phyloP scores from a whole-genome alignment of 2,797 vertebrate species.

The Cossypha caffra region DNA sequence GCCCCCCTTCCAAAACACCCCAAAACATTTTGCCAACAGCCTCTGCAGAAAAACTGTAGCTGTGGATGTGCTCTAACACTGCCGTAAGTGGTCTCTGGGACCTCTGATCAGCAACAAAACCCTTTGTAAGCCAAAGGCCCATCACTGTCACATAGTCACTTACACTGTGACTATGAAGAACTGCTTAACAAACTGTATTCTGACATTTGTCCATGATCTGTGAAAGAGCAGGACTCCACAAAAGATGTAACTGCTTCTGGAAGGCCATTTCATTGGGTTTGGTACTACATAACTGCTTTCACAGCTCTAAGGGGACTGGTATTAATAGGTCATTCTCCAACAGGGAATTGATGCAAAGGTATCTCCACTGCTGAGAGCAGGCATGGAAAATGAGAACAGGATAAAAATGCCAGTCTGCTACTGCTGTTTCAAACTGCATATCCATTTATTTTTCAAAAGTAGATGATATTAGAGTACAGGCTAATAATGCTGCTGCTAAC shows the following conservation, averaged over 20 bases:
- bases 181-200: not conserved
- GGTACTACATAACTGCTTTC: not conserved
- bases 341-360: not conserved
- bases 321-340: conserved; percentile 52
- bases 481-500: not conserved
- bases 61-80: not conserved
- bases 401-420: not conserved
- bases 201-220: not conserved
- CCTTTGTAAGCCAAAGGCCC: not conserved
- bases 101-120: not conserved
- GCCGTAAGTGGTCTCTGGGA: not conserved
- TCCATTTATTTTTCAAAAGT: not conserved
- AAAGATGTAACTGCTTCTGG: not conserved
- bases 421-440: not conserved
- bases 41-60: not conserved
- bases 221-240: not conserved
- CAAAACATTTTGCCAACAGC: not conserved
- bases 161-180: not conserved
- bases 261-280: not conserved
- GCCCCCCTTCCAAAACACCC: not conserved
- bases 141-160: too few relatives aligned
- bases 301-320: not conserved
- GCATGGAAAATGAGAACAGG: not conserved
- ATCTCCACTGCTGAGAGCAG: not conserved
- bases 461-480: not conserved